These are phyloP conservation scores for Slavum lentiscoides DNA, from an alignment of 2,888 invertebrate species.

Conservation along the genomic window DNA sequence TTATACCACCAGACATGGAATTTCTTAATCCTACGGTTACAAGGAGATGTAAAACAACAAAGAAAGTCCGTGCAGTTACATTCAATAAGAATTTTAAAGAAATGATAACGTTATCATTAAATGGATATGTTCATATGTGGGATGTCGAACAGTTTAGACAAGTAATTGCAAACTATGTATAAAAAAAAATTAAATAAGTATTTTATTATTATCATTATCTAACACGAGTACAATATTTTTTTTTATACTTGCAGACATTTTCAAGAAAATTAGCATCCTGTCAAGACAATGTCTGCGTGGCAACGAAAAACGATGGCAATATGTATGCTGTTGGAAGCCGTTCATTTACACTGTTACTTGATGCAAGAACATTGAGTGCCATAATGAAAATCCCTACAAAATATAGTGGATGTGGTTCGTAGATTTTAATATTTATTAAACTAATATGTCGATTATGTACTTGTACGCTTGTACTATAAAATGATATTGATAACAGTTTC, in stretches of 20 bases:
- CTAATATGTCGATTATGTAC: no score
- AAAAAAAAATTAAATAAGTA: no score
- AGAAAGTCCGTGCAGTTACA: no score
- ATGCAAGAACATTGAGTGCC: constrained; percentile 81
- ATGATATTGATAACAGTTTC: no score
- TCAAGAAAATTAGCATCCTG: constrained; percentile 72
- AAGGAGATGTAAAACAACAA: no score
- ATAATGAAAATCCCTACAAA: constrained; percentile 77
- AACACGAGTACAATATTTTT: neutral
- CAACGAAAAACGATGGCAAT: constrained; percentile 76
- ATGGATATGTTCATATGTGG: constrained; percentile 67
- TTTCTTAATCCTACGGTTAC: constrained; percentile 58
- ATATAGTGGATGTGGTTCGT: constrained; percentile 81
- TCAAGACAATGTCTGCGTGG: constrained; percentile 93
- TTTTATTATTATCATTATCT: neutral
- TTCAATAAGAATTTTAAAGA: no score
- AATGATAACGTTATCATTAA: no score
- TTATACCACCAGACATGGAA: constrained; percentile 62
- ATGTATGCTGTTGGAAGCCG: constrained; percentile 93
- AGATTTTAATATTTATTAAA: constrained; percentile 5
- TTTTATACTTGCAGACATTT: constrained; percentile 66
- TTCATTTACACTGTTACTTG: constrained; percentile 86
- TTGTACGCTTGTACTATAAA: no score
- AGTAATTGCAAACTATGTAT: constrained; percentile 58
- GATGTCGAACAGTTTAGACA: constrained; percentile 86